Evolutionary conservation across 2,797 vertebrate genomes (phyloP), one percentile per base, ranked within the genome.

Genomic region (Hyperoplus immaculatus): DNA sequence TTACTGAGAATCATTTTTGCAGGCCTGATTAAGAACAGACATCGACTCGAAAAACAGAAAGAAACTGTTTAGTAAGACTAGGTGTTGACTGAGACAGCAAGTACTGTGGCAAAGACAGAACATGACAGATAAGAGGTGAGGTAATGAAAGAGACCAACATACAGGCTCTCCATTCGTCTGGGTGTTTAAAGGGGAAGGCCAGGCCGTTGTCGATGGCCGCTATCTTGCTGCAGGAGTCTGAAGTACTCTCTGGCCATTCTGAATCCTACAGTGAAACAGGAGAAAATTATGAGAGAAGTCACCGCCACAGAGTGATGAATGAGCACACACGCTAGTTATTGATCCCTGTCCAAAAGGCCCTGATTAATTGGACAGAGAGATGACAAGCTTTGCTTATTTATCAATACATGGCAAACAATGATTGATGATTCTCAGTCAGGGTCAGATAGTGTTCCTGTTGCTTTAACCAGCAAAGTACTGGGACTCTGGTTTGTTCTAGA

Each of bases 151-250:
- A 69, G 38, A 71, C 0, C 12, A 59, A 89, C 98, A 90, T 94
- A 99, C 98, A 99, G 10, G 98, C 95, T 94, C 98, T 96, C 98
- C 98, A 99, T 75, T 99, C 97, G 79, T 99, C 98, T 0, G 98
- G 98, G 92, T 99, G 98, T 87, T 99, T 99, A 83, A 99, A 99
- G 80, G 98, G 98, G 93, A 99, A 99, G 16, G 98, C 98, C 76
- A 99, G 92, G 69, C 98, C 98, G 29, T 99, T 99, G 94, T 99
- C 98, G 82, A 99, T 99, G 11, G 98, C 98, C 81, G 98, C 98
- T 12, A 99, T 96, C 94, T 97, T 96, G 91, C 98, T 96, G 81
- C 95, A 93, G 12, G 95, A 93, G 80, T 97, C 96, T 69, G 95
- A 77, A 54, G 60, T 94, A 72, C 81, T 90, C 86, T 92, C 86